Conservation (phyloP, 2,797 vertebrate species). For the Lates japonicus region DNA sequence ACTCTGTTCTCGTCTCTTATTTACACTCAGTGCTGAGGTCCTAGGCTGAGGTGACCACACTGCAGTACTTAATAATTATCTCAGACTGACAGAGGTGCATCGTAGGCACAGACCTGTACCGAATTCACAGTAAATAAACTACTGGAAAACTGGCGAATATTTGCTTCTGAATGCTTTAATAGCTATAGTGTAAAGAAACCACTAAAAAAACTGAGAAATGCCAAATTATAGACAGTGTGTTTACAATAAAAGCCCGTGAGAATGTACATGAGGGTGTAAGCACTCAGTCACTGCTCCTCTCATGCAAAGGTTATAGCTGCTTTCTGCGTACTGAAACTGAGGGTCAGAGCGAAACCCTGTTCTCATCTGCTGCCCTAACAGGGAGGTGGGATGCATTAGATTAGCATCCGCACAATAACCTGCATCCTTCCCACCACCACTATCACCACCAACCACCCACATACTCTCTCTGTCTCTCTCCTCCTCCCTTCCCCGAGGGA, state of each 20-base stretch:
- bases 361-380: constrained; percentile 36
- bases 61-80: constrained; percentile 49
- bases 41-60: constrained; percentile 60
- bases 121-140: constrained; percentile 23
- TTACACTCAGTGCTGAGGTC: constrained; percentile 69
- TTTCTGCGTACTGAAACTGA: constrained; percentile 14
- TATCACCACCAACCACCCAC: constrained; percentile 60
- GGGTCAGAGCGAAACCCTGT: constrained; percentile 54
- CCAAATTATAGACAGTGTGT: background rate
- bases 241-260: background rate
- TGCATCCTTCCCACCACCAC: constrained; percentile 62
- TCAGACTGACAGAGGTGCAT: constrained; percentile 33
- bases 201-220: background rate
- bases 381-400: constrained; percentile 60
- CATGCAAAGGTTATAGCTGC: constrained; percentile 25
- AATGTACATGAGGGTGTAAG: constrained; percentile 19
- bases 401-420: constrained; percentile 79
- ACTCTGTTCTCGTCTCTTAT: constrained; percentile 67
- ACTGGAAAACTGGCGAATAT: background rate
- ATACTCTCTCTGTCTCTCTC: constrained; percentile 45
- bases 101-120: background rate
- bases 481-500: constrained; percentile 56
- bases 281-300: background rate
- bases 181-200: background rate
- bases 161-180: background rate